These are phyloP conservation scores for Diceros bicornis DNA, from an alignment of 2,797 vertebrate genomes.

Conservation along the genomic window DNA sequence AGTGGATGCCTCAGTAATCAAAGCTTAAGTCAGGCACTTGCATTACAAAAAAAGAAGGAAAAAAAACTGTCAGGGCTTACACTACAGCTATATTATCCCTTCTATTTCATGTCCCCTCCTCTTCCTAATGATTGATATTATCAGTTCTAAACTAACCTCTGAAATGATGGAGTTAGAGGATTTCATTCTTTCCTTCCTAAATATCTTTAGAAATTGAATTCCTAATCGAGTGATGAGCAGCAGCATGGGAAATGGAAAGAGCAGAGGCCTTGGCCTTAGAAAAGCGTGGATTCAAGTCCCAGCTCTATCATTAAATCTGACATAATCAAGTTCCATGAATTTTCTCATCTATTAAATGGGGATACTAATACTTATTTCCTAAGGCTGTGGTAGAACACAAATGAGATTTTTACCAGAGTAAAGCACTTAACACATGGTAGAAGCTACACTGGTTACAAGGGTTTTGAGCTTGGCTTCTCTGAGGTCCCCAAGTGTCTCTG, in stretches of 20 bases:
- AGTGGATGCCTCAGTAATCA: no score
- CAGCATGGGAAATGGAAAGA: neutral
- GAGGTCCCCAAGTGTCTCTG: neutral
- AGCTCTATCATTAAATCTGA: neutral
- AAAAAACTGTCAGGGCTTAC: no score
- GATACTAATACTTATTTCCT: neutral
- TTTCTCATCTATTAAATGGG: neutral
- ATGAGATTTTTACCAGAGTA: constrained; percentile 17
- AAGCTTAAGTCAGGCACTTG: no score
- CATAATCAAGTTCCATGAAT: constrained; percentile 2
- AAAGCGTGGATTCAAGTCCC: neutral
- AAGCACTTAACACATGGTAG: neutral
- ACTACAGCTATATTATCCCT: neutral
- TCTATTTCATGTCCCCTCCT: neutral
- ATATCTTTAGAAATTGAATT: neutral
- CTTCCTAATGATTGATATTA: neutral
- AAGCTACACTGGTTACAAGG: neutral
- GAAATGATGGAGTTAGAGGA: neutral
- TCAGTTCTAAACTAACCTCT: neutral
- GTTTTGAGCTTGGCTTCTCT: constrained; percentile 37
- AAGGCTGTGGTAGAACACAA: neutral
- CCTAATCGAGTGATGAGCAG: neutral
- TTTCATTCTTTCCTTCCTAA: constrained; percentile 37
- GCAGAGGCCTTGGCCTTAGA: neutral
- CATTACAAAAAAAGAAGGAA: no score